Conservation (phyloP, 1,140 invertebrate species). For the Trachymyrmex septentrionalis region DNA sequence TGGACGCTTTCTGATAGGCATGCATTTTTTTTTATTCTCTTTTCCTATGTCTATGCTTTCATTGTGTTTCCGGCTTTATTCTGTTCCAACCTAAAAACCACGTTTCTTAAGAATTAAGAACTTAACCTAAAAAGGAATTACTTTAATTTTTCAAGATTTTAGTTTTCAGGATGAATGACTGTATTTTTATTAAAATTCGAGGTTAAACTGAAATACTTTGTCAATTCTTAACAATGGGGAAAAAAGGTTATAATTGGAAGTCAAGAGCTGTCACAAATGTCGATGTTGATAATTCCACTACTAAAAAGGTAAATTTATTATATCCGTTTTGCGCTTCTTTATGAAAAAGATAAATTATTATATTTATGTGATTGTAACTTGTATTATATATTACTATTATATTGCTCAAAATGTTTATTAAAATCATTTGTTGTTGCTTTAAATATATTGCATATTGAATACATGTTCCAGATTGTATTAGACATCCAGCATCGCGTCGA, state of each 20-base stretch:
- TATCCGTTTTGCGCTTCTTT: not conserved
- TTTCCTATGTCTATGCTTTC: no score
- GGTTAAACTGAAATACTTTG: not conserved
- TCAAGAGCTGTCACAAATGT: constrained; percentile 90
- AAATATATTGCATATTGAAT: constrained; percentile 56
- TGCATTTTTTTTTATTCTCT: no score
- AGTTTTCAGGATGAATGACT: not conserved
- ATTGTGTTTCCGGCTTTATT: no score
- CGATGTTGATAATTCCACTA: constrained; percentile 90
- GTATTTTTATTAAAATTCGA: not conserved
- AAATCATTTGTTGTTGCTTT: not conserved
- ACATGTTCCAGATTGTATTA: constrained; percentile 88
- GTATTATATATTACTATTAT: not conserved
- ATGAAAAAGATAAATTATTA: not conserved
- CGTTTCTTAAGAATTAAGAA: not conserved
- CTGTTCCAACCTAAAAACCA: not conserved
- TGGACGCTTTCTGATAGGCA: no score
- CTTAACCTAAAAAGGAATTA: not conserved
- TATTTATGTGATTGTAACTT: not conserved
- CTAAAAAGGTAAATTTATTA: constrained; percentile 89
- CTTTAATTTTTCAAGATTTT: not conserved
- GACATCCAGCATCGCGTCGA: constrained; percentile 88
- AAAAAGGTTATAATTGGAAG: constrained; percentile 92
- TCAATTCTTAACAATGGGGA: constrained; percentile 87
- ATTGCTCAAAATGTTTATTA: not conserved